Percentiles rank a stretch among this genome's conserved stretches.
phyloP scores from a whole-genome alignment of 2,797 vertebrate species.

The Gephyroberyx darwinii region DNA sequence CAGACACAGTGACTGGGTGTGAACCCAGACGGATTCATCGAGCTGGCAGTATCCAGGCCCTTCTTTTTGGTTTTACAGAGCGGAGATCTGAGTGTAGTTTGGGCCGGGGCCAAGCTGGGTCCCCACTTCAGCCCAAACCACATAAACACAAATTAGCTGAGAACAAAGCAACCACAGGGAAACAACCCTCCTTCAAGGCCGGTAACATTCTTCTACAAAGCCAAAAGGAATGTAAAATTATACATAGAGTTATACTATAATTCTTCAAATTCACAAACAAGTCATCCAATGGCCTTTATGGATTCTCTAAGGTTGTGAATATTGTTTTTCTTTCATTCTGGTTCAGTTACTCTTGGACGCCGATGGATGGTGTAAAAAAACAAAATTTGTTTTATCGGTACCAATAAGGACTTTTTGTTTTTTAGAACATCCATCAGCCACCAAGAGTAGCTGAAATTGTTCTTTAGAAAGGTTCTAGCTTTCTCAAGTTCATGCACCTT shows the following conservation, averaged over 20 bases:
- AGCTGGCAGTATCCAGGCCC: constrained; percentile 66
- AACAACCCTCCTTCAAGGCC: constrained; percentile 29
- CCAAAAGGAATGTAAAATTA: constrained; percentile 56
- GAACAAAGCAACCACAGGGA: constrained; percentile 61
- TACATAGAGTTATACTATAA: too few relatives aligned
- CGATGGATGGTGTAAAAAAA: neutral
- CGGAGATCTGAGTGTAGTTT: constrained; percentile 38
- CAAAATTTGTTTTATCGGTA: constrained; percentile 16
- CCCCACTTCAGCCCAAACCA: constrained; percentile 49
- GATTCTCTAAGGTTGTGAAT: constrained; percentile 24
- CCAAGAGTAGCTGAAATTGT: neutral
- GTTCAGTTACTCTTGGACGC: constrained; percentile 10
- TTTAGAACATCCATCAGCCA: neutral
- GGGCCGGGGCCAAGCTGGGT: constrained; percentile 30
- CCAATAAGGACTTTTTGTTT: neutral
- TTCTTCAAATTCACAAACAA: constrained; percentile 35
- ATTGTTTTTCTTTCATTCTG: constrained; percentile 38
- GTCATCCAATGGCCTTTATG: constrained; percentile 11
- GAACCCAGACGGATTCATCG: constrained; percentile 60
- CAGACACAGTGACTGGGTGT: constrained; percentile 74
- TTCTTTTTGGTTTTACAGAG: constrained; percentile 20
- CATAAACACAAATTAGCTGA: constrained; percentile 57
- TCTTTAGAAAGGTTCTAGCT: neutral
- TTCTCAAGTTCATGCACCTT: constrained; percentile 14
- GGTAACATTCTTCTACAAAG: constrained; percentile 54